Conservation (phyloP, 1,140 invertebrate genomes). For the Platyura marginata region DNA sequence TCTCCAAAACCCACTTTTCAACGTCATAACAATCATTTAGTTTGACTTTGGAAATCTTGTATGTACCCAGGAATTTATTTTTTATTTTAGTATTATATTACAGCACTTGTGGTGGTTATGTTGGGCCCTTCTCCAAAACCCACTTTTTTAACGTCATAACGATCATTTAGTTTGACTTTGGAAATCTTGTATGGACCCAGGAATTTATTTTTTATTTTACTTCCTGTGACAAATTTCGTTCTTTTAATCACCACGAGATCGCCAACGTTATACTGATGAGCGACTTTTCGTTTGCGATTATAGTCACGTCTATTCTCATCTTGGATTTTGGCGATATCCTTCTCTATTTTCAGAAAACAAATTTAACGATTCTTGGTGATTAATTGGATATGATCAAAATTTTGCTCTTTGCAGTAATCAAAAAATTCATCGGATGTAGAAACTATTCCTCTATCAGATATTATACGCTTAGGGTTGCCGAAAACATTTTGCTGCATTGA, state of each 20-base stretch:
- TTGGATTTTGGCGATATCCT: too few relatives aligned
- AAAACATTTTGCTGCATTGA: conserved; percentile 7
- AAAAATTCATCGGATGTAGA: conserved; percentile 5
- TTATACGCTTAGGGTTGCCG: conserved; percentile 6
- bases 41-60: conserved; percentile 10
- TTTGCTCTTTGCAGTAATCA: conserved; percentile 6
- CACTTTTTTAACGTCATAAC: conserved; percentile 8
- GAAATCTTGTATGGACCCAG: conserved; percentile 20
- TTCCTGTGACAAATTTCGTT: conserved; percentile 15
- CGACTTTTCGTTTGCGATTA: conserved; percentile 11
- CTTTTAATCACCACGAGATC: conserved; percentile 21
- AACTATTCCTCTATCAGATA: too few relatives aligned
- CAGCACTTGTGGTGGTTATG: conserved; percentile 11
- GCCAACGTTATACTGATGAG: conserved; percentile 10
- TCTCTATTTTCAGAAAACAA: conserved; percentile 7
- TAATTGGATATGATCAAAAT: conserved; percentile 6
- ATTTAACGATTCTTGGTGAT: background rate
- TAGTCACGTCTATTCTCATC: too few relatives aligned
- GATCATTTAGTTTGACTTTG: conserved; percentile 9
- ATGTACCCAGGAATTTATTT: conserved; percentile 22
- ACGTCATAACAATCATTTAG: conserved; percentile 11
- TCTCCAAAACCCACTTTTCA: conserved; percentile 5
- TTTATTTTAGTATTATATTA: conserved; percentile 18
- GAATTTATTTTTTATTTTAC: conserved; percentile 19
- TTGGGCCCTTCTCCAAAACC: conserved; percentile 9